Base-by-base conservation (phyloP, 2,888 invertebrate species). In the Dicyrtomina minuta region DNA sequence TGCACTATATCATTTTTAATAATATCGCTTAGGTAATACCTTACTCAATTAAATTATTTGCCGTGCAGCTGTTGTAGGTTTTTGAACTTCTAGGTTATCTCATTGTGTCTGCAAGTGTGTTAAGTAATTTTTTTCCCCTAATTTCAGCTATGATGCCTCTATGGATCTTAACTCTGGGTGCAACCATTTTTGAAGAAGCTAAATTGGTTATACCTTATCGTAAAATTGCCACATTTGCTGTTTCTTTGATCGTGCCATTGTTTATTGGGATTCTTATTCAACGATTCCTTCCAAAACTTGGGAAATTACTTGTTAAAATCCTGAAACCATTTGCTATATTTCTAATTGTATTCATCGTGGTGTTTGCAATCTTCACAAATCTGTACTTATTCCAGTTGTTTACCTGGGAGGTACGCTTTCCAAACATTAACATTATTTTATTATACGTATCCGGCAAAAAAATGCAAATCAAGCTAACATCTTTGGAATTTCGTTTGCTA, bases 321-420 rank as follows among this genome's bases (percentile, higher is more conserved):
- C 85, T 96, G 69, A 96, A 95, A 80, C 92, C 92, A 1, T 90
- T 93, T 79, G 91, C 93, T 0, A 85, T 89, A 0, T 81, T 89
- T 24, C 84, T 95, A 65, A 88, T 96, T 72, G 79, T 93, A 13
- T 91, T 93, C 79, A 93, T 95, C 74, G 86, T 95, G 4, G 81
- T 90, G 5, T 93, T 96, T 82, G 96, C 95, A 0, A 89, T 93
- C 55, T 86, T 90, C 68, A 90, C 93, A n/a, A 96, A 96, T 82
- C 81, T 91, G 62, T 96, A 93, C 82, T 87, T 96, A 68, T 95
- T 96, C 81, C 83, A 90, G 80, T 83, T 96, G 76, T 93, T 96
- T 81, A 90, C 90, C 1, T 93, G 92, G 92, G 84, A 88, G 87
- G 93, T 93, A 80, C 85, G 85, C n/a, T n/a, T n/a, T n/a, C n/a